Evolutionary conservation across 2,113 vertebrate genomes (phyloP).

Genomic region (Grammomys surdaster): DNA sequence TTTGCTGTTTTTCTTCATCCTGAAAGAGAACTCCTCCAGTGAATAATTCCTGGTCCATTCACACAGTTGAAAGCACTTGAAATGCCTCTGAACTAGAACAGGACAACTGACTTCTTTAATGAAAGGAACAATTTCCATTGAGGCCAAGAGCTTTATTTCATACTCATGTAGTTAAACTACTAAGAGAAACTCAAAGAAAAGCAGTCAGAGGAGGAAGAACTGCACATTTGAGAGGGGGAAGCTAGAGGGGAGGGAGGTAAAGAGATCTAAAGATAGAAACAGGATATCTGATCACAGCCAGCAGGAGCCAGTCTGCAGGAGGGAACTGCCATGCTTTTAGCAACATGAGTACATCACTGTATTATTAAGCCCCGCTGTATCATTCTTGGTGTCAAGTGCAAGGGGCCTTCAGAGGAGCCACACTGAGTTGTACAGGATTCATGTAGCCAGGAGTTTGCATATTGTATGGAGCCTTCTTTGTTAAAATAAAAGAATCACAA

Average conservation of each 20-base stretch:
- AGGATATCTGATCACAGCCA: background rate
- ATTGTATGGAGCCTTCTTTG: background rate
- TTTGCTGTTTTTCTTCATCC: slow-evolving; percentile 57
- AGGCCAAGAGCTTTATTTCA: slow-evolving; percentile 47
- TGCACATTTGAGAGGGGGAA: background rate
- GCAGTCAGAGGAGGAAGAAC: slow-evolving; percentile 51
- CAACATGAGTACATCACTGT: background rate
- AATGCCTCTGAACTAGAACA: slow-evolving; percentile 67
- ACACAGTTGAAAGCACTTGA: slow-evolving; percentile 61
- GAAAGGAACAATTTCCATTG: slow-evolving; percentile 61
- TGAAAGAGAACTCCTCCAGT: slow-evolving; percentile 56
- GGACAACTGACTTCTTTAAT: slow-evolving; percentile 62
- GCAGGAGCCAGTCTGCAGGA: background rate
- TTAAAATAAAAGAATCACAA: background rate
- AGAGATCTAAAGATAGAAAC: background rate
- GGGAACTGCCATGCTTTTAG: background rate
- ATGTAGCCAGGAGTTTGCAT: background rate
- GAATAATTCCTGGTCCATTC: slow-evolving; percentile 68
- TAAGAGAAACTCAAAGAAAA: slow-evolving; percentile 60
- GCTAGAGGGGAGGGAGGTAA: background rate
- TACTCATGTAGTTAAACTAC: slow-evolving; percentile 60
- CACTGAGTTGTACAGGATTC: background rate
- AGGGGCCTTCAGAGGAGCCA: background rate
- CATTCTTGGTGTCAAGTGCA: background rate
- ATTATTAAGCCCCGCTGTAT: background rate